A percentile compares a stretch with the other conserved stretches of the same genome.
These are phyloP conservation scores for Ranitomeya imitator DNA, from an alignment of 2,113 vertebrate genomes.

Conservation along the genomic window DNA sequence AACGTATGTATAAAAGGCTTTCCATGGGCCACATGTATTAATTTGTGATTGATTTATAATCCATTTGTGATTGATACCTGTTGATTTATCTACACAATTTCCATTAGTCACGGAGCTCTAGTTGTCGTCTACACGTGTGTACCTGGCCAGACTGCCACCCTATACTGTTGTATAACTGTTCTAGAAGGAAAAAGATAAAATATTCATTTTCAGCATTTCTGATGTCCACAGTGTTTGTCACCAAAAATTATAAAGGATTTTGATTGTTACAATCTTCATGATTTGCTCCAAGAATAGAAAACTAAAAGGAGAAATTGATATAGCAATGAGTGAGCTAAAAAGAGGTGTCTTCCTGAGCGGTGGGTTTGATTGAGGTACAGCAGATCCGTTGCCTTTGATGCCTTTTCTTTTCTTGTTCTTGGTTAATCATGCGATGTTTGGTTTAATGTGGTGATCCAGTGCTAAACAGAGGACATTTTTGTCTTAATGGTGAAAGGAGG, in stretches of 20 bases:
- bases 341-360: slow-evolving; percentile 23
- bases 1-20: neutral
- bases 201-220: neutral
- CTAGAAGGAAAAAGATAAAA: neutral
- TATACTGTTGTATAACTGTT: too few relatives aligned
- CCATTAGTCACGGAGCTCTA: neutral
- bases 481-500: slow-evolving; percentile 16
- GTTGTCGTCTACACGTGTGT: neutral
- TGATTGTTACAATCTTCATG: neutral
- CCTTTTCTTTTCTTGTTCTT: neutral
- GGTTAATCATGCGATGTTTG: slow-evolving; percentile 44
- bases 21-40: neutral
- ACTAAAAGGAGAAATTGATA: neutral
- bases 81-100: neutral
- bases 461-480: slow-evolving; percentile 27
- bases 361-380: slow-evolving; percentile 4
- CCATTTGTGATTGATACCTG: neutral
- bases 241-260: neutral
- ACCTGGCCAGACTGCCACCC: neutral
- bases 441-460: slow-evolving; percentile 26
- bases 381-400: neutral
- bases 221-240: neutral
- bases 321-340: slow-evolving; percentile 5
- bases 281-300: neutral
- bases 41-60: neutral